Evolutionary conservation across 2,888 invertebrate genomes (phyloP), one percentile per base, ranked within the genome.

Genomic region (Rhagium mordax): DNA sequence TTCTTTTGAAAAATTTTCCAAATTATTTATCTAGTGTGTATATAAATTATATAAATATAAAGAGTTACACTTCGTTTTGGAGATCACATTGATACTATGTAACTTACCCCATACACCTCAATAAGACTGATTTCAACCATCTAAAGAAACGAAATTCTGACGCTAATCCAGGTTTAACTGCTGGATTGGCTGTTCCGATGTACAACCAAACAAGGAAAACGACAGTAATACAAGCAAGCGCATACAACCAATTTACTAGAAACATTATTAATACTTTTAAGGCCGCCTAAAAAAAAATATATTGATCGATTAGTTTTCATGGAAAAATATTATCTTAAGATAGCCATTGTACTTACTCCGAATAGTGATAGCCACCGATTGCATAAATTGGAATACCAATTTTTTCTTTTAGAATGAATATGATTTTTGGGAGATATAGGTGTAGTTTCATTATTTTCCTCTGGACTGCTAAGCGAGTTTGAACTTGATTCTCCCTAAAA

Each of bases 331-430:
- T 29, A 33, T 33, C 10, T 13, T 29, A 59, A 61, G 33, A 72
- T 5, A 61, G 60, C 33, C 41, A 60, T 64, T 18, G 48, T 53
- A 78, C 78, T 91, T 89, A 98, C 98, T 82, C 98, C 98, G 80
- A 94, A 88, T 3, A 98, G 89, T 1, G 98, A 97, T 59, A 98
- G 92, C 97, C 98, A 98, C 83, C 98, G 90, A 86, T 98, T 98
- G 88, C 97, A 98, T 79, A 97, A 92, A 80, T 93, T 92, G 0
- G 97, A 97, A 88, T 98, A 98, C 97, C 98, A 98, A 85, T 97
- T 97, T 83, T 95, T 94, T 81, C 96, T 94, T 89, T 98, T 97
- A 7, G 95, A 94, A 86, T 95, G 95, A 78, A 96, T 94, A 81
- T 93, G 93, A 48, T 90, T 89, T 80, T 93, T 91, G 80, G 91